These are phyloP conservation scores for Volucella inflata DNA, from an alignment of 2,888 invertebrate genomes.

Conservation along the genomic window DNA sequence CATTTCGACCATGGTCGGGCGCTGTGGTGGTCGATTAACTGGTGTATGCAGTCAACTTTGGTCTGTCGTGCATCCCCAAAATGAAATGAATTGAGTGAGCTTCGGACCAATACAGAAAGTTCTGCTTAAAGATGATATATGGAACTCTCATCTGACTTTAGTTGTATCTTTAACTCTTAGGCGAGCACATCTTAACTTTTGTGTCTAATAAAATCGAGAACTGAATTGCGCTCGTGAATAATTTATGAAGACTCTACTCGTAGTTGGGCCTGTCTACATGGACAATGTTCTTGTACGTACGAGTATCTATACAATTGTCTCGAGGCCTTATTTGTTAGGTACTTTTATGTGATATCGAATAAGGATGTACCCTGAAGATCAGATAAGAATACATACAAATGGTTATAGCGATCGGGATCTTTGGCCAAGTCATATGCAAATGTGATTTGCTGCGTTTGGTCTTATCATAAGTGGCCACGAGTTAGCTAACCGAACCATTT, in stretches of 20 bases:
- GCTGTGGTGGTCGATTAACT: not conserved
- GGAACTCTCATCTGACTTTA: conserved; percentile 56
- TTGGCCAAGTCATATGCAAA: conserved; percentile 53
- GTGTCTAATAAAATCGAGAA: conserved; percentile 73
- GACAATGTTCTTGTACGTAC: conserved; percentile 27
- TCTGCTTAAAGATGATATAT: conserved; percentile 70
- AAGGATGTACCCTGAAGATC: conserved; percentile 58
- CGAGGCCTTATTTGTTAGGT: conserved; percentile 71
- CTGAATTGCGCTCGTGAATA: conserved; percentile 74
- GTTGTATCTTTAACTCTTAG: conserved; percentile 3
- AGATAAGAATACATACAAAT: conserved; percentile 53
- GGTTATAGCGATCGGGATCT: not conserved
- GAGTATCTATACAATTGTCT: conserved; percentile 66
- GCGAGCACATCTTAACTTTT: conserved; percentile 63
- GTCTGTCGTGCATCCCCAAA: conserved; percentile 62
- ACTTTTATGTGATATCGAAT: conserved; percentile 67
- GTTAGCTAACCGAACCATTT: conserved; percentile 42
- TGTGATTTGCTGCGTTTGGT: conserved; percentile 54
- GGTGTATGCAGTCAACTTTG: conserved; percentile 30
- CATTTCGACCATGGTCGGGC: conserved; percentile 32
- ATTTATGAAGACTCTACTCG: conserved; percentile 72
- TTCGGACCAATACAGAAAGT: conserved; percentile 63
- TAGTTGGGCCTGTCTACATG: conserved; percentile 25
- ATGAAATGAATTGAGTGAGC: conserved; percentile 73
- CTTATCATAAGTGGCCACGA: conserved; percentile 55